A percentile compares a stretch with the other conserved stretches of the same genome.
phyloP scores from a whole-genome alignment of 2,888 invertebrate genomes.

The Plebejus melissa region DNA sequence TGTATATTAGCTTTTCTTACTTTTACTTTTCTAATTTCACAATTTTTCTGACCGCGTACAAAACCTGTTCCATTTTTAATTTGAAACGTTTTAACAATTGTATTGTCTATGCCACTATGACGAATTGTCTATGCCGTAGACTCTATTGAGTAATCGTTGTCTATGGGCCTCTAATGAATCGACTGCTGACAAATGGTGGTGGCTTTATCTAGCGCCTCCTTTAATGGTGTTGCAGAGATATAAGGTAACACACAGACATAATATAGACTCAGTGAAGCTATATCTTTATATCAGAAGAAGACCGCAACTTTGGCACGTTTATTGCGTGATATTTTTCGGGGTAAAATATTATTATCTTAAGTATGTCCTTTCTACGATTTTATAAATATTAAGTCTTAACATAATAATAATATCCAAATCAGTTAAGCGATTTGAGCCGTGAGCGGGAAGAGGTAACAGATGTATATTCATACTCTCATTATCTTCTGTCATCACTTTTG shows the following conservation, averaged over 20 bases:
- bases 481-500: too few relatives aligned
- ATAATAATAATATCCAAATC: too few relatives aligned
- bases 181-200: conserved; percentile 71
- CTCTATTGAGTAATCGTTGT: conserved; percentile 5
- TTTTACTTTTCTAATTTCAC: not conserved
- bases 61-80: conserved; percentile 2
- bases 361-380: too few relatives aligned
- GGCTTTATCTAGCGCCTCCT: conserved; percentile 65
- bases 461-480: too few relatives aligned
- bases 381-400: too few relatives aligned
- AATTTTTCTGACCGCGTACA: not conserved
- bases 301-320: too few relatives aligned
- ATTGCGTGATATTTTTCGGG: too few relatives aligned
- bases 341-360: too few relatives aligned
- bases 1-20: not conserved
- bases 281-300: too few relatives aligned
- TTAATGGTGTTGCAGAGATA: conserved; percentile 63
- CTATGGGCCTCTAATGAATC: conserved; percentile 61
- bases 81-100: conserved; percentile 11
- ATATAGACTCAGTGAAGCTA: not conserved
- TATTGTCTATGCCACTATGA: conserved; percentile 47
- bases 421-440: too few relatives aligned
- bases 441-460: too few relatives aligned
- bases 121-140: conserved; percentile 56
- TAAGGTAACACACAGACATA: not conserved